Base-by-base conservation (phyloP, 2,888 invertebrate genomes). In the Spodoptera picta region DNA sequence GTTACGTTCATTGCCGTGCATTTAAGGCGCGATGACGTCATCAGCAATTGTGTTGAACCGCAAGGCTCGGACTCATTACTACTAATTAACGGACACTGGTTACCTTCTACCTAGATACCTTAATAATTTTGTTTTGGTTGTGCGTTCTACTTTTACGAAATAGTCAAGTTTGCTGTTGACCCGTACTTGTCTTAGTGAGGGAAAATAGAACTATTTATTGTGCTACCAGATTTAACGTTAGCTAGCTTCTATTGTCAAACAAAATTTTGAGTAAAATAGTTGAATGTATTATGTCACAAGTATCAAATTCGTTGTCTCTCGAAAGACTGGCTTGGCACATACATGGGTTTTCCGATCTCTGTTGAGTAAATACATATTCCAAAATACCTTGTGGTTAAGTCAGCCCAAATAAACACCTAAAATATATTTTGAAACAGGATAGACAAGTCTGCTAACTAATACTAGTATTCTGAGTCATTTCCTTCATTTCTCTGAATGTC, bases 81-180 rank as follows among this genome's bases (percentile, higher is more conserved):
- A 75, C 71, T 82, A 84, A 86, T 87, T 85, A 87, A 77, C 83
- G 65, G 73, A 78, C 73, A 76, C 75, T 79, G 78, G 80, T 80
- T 82, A 73, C 69, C 73, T 79, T 74, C 82, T 74, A 74, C 68
- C 69, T 69, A 75, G 65, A 79, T 77, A 73, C 65, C 60, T 77
- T 60, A 68, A 67, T 69, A 69, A 65, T 73, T 77, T 53, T 73
- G 57, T 68, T 72, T 70, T 61, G 52, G 65, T 66, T 51, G 41
- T 65, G 49, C 56, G 75, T 57, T 63, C 73, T 65, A 77, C 69
- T 69, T 75, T 74, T 66, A 65, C 51, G 42, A 45, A 64, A 69
- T 59, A 9, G 9, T 53, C 45, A 14, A 43, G 23, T 50, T 14
- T 14, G 54, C 3, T 19, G 27, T 10, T n/a, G 10, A 23, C 3